Base-by-base conservation (phyloP, 35 echinoderm and acorn worm species). In the Ophioderma brevispina region DNA sequence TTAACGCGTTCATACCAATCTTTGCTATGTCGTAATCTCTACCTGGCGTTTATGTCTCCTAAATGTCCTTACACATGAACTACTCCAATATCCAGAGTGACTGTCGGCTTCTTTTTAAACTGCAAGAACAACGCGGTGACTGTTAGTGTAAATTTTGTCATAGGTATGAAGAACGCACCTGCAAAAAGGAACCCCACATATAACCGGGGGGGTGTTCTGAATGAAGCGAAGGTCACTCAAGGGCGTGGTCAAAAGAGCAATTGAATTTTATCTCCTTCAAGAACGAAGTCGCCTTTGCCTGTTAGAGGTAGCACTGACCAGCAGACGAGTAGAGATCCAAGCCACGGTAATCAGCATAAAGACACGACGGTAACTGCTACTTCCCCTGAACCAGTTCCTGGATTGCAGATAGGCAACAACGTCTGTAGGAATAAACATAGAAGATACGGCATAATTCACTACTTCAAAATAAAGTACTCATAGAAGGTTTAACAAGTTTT, bases 401-500 rank as follows among this genome's bases (percentile, higher is more conserved):
- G n/a, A 31, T 92, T 86, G n/a, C 96, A 98, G 39, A 98, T 95
- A 38, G n/a, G n/a, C n/a, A 93, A 85, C 95, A 98, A 50, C 95
- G 93, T 39, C n/a, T 94, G 85, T 82, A 70, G n/a, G n/a, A n/a
- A n/a, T n/a, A n/a, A n/a, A n/a, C n/a, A n/a, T n/a, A n/a, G n/a
- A n/a, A n/a, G n/a, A n/a, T n/a, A n/a, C n/a, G n/a, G n/a, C n/a
- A n/a, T n/a, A n/a, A n/a, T n/a, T n/a, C n/a, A n/a, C n/a, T n/a
- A n/a, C n/a, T n/a, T n/a, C n/a, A n/a, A n/a, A n/a, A n/a, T n/a
- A n/a, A n/a, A n/a, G n/a, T n/a, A n/a, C n/a, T n/a, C n/a, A n/a
- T n/a, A n/a, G n/a, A n/a, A n/a, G n/a, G n/a, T n/a, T n/a, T n/a
- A n/a, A n/a, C n/a, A n/a, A n/a, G n/a, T n/a, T n/a, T n/a, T n/a